Evolutionary conservation across 2,113 vertebrate species (phyloP).

Genomic region (Perccottus glenii): DNA sequence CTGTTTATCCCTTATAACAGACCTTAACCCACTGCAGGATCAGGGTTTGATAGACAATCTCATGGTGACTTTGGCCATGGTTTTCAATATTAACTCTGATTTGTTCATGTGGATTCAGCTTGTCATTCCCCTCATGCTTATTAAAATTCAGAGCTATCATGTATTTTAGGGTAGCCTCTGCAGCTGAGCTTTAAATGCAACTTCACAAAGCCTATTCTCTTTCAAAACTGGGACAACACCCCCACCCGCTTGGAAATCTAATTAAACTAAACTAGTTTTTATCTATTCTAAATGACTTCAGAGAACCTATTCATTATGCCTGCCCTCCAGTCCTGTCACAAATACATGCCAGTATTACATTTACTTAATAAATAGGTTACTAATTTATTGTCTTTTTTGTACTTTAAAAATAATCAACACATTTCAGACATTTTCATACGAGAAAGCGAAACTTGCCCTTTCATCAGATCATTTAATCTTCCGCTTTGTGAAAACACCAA

Average conservation of each 20-base stretch:
- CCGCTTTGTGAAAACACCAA: conserved; percentile 41
- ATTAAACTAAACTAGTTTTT: conserved; percentile 87
- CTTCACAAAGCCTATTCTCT: conserved; percentile 74
- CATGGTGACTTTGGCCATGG: not conserved
- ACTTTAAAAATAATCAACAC: conserved; percentile 28
- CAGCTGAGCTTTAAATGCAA: conserved; percentile 74
- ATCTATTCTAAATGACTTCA: conserved; percentile 84
- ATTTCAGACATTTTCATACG: conserved; percentile 8
- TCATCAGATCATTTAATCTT: conserved; percentile 58
- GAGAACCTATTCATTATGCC: conserved; percentile 82
- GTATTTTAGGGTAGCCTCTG: conserved; percentile 70
- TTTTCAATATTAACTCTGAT: conserved; percentile 5
- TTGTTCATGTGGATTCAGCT: conserved; percentile 28
- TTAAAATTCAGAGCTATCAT: conserved; percentile 69
- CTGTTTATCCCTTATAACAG: not conserved
- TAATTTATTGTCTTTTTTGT: conserved; percentile 43
- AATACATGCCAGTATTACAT: conserved; percentile 79
- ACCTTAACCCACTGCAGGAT: not conserved
- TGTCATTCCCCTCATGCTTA: conserved; percentile 42
- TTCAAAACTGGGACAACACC: conserved; percentile 81
- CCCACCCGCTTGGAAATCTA: conserved; percentile 80
- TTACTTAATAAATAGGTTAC: conserved; percentile 84
- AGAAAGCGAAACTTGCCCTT: conserved; percentile 25
- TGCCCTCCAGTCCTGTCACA: conserved; percentile 83
- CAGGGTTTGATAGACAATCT: not conserved